Percentiles rank a stretch among this genome's conserved stretches.
Evolutionary conservation across 2,797 vertebrate species (phyloP).

Genomic region (Enteromius unitaeniatus): DNA sequence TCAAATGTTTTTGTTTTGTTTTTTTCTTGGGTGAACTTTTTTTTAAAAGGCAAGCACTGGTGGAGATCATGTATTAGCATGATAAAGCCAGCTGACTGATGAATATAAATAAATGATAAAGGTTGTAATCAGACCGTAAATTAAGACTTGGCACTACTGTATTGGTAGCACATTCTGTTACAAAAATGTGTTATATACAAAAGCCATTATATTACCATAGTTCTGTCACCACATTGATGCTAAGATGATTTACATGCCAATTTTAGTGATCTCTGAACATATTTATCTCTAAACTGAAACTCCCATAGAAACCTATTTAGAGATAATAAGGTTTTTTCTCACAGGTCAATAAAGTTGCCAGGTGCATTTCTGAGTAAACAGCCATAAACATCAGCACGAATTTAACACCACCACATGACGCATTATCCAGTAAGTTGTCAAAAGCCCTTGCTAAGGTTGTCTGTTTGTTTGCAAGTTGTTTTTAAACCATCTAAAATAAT

Average conservation of each 20-base stretch:
- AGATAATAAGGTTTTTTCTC: background rate
- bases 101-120: slow-evolving; percentile 9
- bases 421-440: background rate
- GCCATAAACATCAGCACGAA: slow-evolving; percentile 16
- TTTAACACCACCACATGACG: slow-evolving; percentile 9
- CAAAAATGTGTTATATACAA: background rate
- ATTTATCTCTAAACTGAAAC: background rate
- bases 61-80: background rate
- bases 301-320: background rate
- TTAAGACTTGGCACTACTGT: background rate
- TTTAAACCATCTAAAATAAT: background rate
- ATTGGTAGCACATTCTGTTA: background rate
- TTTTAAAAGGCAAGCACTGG: background rate
- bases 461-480: background rate
- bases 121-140: background rate
- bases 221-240: background rate
- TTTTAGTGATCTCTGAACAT: background rate
- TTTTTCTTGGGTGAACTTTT: too few relatives aligned
- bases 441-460: background rate
- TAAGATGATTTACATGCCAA: background rate
- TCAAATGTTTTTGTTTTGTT: too few relatives aligned
- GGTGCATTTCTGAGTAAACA: slow-evolving; percentile 30
- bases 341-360: slow-evolving; percentile 14
- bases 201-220: background rate
- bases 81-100: background rate